Conservation (phyloP, 2,888 invertebrate genomes). For the Antheraea assamensis region DNA sequence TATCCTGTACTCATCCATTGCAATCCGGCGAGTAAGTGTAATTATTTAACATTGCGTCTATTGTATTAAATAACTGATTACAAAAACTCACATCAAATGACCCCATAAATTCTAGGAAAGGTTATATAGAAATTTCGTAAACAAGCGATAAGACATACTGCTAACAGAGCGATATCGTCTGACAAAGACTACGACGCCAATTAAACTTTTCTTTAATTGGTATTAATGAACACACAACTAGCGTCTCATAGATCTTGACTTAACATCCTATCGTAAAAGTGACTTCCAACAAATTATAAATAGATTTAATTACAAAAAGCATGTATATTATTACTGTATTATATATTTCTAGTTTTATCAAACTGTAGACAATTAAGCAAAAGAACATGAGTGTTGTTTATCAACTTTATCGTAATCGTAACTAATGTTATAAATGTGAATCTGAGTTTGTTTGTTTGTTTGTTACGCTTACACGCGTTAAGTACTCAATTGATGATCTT, state of each 20-base stretch:
- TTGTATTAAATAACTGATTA: neutral
- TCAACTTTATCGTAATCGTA: no score
- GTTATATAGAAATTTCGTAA: neutral
- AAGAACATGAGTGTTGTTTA: no score
- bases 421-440: no score
- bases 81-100: neutral
- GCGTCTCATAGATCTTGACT: neutral
- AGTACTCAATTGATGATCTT: no score
- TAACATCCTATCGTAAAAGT: conserved; percentile 1
- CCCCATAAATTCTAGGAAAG: neutral
- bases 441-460: no score
- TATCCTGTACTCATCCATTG: no score
- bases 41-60: no score
- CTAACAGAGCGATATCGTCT: neutral
- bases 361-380: no score
- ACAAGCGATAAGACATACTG: neutral
- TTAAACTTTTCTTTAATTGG: neutral
- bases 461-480: no score
- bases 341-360: no score
- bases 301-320: neutral
- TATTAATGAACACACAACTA: neutral
- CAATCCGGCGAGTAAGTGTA: no score
- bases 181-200: neutral
- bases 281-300: neutral
- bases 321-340: no score